Base-by-base conservation (phyloP, 2,888 invertebrate species). In the Drosophila lutescens region DNA sequence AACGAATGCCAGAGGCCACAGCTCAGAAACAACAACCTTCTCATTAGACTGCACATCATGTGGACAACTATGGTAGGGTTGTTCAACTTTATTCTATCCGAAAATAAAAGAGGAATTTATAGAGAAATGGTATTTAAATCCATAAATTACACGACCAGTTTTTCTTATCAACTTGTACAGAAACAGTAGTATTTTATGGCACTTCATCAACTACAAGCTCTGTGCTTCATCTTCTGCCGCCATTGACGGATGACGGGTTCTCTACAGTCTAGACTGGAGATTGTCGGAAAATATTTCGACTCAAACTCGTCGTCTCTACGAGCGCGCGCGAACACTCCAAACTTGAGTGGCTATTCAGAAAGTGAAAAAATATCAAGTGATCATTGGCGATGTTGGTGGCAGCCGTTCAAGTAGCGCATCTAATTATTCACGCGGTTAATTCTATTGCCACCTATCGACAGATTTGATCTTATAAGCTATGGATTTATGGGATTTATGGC, bases 331-430 rank as follows among this genome's bases (percentile, higher is more conserved):
- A 54, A 17, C 23, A 49, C 51, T 68, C 20, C 47, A 61, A 61
- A 23, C 46, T 79, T 54, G 49, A 81, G 87, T 67, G 84, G 70
- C 55, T 57, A 76, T 76, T 53, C 60, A 75, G 41, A 51, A 41
- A 38, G 30, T 53, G 23, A 13, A 17, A 51, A 69, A 72, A 65
- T 58, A 70, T 76, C 54, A 86, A 86, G 63, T 69, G 69, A 49
- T 69, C 73, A 49, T 54, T 26, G 49, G 46, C 68, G 69, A 77
- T 61, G 61, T 60, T 87, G 82, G 69, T 86, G 87, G 73, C 73
- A 72, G 68, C 57, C 46, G 30, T 40, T 70, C 40, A 43, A 70
- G 74, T 43, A 34, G 58, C 57, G 50, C 80, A 66, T 66, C 69
- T 80, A 53, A 66, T 63, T 67, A 69, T 73, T 70, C 55, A 72